phyloP scores from a whole-genome alignment of 2,113 vertebrate genomes.

The Uria aalge region DNA sequence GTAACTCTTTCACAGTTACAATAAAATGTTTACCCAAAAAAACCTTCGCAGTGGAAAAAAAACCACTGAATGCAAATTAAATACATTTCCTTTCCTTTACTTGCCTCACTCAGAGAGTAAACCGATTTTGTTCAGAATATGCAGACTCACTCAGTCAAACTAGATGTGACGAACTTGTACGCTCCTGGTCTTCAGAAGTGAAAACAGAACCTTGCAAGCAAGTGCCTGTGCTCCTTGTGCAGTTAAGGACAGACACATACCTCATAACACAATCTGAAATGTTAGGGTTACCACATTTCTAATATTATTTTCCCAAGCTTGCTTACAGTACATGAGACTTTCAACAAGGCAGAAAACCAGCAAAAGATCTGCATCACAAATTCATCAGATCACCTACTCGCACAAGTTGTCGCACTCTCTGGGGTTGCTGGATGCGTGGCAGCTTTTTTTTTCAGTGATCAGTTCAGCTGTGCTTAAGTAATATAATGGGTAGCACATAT shows the following conservation, averaged over 20 bases:
- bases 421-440: accelerated
- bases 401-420: neutral
- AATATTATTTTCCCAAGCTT: neutral
- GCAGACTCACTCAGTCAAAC: neutral
- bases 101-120: neutral
- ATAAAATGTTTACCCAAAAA: neutral
- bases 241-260: neutral
- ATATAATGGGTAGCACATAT: neutral
- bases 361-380: neutral
- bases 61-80: neutral
- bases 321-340: neutral
- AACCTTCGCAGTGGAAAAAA: neutral
- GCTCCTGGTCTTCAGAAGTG: neutral
- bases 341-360: neutral
- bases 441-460: neutral
- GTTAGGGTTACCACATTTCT: neutral
- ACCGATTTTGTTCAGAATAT: neutral
- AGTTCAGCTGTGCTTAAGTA: neutral
- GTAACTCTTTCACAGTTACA: neutral
- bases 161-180: neutral
- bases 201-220: neutral
- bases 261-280: neutral
- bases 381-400: neutral
- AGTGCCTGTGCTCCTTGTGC: neutral
- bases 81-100: neutral